Evolutionary conservation across 2,888 invertebrate genomes (phyloP).

Genomic region (Hypselothyrea guttata): DNA sequence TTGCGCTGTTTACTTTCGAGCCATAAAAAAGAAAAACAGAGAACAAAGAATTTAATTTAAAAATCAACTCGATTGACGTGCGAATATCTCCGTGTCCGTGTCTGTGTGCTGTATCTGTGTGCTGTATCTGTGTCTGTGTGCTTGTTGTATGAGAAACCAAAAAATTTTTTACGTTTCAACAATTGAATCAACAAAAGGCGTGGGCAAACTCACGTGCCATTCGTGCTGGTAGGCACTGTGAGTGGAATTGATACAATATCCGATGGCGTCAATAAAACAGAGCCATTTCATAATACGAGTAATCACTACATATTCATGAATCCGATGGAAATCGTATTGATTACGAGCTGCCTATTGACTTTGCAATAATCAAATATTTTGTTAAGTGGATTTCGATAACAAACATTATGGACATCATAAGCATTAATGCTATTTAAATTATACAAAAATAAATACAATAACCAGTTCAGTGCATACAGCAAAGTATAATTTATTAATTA

Average conservation of each 20-base stretch:
- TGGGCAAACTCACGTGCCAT: constrained; percentile 28
- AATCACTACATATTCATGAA: constrained; percentile 3
- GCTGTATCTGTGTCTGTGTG: constrained; percentile 5
- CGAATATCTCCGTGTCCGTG: constrained; percentile 22
- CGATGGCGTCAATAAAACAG: constrained; percentile 4
- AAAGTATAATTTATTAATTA: too few relatives aligned
- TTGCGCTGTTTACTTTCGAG: constrained; percentile 50
- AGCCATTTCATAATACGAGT: constrained; percentile 18
- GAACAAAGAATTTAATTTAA: constrained; percentile 62
- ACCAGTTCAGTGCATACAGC: too few relatives aligned
- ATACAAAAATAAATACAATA: too few relatives aligned
- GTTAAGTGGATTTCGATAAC: too few relatives aligned
- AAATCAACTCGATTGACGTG: constrained; percentile 67
- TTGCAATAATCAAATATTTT: background rate
- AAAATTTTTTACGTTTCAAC: constrained; percentile 53
- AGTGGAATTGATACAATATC: constrained; percentile 10
- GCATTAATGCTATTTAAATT: too few relatives aligned
- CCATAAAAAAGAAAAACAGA: constrained; percentile 18
- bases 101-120: background rate
- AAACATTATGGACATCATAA: too few relatives aligned
- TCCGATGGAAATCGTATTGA: background rate
- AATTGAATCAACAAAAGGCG: constrained; percentile 53
- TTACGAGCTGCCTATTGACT: constrained; percentile 3
- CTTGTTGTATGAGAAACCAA: constrained; percentile 40
- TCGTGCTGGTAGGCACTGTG: constrained; percentile 10